Base-by-base conservation (phyloP, 2,113 vertebrate species). In the Neomonachus schauinslandi region DNA sequence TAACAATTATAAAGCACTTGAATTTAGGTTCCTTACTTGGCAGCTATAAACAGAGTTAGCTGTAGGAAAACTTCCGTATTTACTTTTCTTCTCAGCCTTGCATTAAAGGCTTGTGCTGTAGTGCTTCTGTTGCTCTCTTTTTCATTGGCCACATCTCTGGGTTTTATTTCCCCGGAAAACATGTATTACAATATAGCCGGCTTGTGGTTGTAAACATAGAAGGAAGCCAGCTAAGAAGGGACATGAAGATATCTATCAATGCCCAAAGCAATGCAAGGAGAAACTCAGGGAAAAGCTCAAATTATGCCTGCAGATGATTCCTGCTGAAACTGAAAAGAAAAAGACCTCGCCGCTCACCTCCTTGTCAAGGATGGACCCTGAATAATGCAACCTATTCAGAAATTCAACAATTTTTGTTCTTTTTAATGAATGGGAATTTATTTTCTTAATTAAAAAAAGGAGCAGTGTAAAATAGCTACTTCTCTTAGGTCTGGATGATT, bases 21-120 rank as follows among this genome's bases (percentile, higher is more conserved):
- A 98, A 95, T 96, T 97, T 96, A 97, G 95, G 90, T 94, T 96
- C 96, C 96, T 81, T 94, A 55, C 97, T 98, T 98, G 97, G 97
- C 96, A 82, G 96, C 97, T 92, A 51, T 96, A 92, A 96, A 77
- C 94, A 83, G 92, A 97, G 94, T 88, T 89, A 94, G 96, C 92
- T 96, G 93, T 89, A 91, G 95, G 94, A 95, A 98, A 98, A 98
- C 95, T 98, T 95, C 15, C 96, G 87, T 88, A 0, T 96, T 96
- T 87, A 53, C 94, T 96, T 97, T 88, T 13, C 39, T 87, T 82
- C 77, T 69, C 79, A 15, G n/a, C 8, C 5, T 51, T 79, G 93
- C 94, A 12, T 65, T 97, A 49, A 57, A 83, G 79, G 67, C 96
- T 95, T 88, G 26, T 6, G 10, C 46, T 28, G 26, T 39, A 9